Percentiles rank a stretch among this genome's conserved stretches.
phyloP scores from a whole-genome alignment of 2,888 invertebrate species.

The Urechis unicinctus region DNA sequence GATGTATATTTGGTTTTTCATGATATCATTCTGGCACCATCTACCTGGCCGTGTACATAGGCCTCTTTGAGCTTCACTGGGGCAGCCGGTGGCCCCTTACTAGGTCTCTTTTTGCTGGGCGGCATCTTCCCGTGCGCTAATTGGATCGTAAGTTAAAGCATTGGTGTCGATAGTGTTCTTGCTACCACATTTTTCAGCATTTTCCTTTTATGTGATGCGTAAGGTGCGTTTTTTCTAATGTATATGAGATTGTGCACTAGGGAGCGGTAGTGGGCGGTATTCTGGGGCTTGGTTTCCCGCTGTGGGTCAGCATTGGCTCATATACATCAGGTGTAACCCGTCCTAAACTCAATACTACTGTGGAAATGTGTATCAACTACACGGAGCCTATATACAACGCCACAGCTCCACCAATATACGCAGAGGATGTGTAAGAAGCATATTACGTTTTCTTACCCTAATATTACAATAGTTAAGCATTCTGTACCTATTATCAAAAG shows the following conservation, averaged over 20 bases:
- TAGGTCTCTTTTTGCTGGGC: slow-evolving; percentile 37
- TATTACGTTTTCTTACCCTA: no score
- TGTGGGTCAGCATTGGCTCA: slow-evolving; percentile 17
- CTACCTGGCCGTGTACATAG: no score
- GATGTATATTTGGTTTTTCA: no score
- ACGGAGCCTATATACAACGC: background rate
- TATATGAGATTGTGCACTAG: slow-evolving; percentile 3
- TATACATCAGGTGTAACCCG: background rate
- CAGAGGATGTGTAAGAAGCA: slow-evolving; percentile 1
- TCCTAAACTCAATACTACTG: background rate
- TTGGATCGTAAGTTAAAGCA: slow-evolving; percentile 14
- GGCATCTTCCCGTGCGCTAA: slow-evolving; percentile 19
- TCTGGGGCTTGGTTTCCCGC: slow-evolving; percentile 6
- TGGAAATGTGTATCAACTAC: background rate
- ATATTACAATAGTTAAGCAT: no score
- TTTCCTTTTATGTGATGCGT: no score
- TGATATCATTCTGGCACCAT: no score
- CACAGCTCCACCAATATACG: background rate
- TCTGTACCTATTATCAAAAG: no score
- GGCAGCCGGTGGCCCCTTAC: slow-evolving; percentile 33
- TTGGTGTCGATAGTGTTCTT: no score
- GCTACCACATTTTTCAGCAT: background rate
- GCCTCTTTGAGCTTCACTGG: slow-evolving; percentile 30
- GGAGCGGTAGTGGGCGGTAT: slow-evolving; percentile 12
- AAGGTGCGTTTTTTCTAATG: no score